phyloP scores from a whole-genome alignment of 1,140 invertebrate species.

The Psilanteris sp. region DNA sequence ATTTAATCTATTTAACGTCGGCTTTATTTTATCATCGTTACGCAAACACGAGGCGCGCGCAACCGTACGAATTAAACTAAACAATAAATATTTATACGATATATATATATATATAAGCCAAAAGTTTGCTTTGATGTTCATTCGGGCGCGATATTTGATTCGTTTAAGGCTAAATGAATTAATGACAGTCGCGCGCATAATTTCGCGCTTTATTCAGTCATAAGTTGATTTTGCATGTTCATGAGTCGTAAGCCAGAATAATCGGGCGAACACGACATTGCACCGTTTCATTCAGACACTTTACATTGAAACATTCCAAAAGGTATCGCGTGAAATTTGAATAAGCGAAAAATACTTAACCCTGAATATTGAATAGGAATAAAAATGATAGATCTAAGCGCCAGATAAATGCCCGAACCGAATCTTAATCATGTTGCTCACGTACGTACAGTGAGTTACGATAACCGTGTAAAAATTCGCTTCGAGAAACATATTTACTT shows the following conservation, averaged over 20 bases:
- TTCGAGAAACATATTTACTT: slow-evolving; percentile 58
- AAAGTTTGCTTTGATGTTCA: too few species aligned
- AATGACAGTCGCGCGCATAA: too few species aligned
- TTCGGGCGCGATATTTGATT: too few species aligned
- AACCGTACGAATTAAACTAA: too few species aligned
- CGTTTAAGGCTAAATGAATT: too few species aligned
- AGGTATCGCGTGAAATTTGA: slow-evolving; percentile 47
- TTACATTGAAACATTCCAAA: slow-evolving; percentile 13
- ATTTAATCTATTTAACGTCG: too few species aligned
- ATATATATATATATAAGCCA: too few species aligned
- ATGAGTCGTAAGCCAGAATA: slow-evolving; percentile 23
- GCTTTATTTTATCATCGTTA: too few species aligned
- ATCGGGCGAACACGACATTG: slow-evolving; percentile 9
- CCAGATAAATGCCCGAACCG: slow-evolving; percentile 44
- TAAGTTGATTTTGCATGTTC: not conserved
- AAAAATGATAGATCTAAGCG: slow-evolving; percentile 61
- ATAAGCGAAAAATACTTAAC: slow-evolving; percentile 55
- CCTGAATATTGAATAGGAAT: slow-evolving; percentile 59
- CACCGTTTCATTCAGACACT: slow-evolving; percentile 4
- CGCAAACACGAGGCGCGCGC: too few species aligned
- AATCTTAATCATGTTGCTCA: slow-evolving; percentile 63
- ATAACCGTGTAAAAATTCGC: slow-evolving; percentile 58
- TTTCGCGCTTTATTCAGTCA: not conserved
- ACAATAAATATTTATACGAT: too few species aligned
- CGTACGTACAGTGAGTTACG: slow-evolving; percentile 53